Percentiles rank a stretch among this genome's conserved stretches.
phyloP scores from a whole-genome alignment of 2,888 invertebrate genomes.

The Leptinotarsa peninsularis region DNA sequence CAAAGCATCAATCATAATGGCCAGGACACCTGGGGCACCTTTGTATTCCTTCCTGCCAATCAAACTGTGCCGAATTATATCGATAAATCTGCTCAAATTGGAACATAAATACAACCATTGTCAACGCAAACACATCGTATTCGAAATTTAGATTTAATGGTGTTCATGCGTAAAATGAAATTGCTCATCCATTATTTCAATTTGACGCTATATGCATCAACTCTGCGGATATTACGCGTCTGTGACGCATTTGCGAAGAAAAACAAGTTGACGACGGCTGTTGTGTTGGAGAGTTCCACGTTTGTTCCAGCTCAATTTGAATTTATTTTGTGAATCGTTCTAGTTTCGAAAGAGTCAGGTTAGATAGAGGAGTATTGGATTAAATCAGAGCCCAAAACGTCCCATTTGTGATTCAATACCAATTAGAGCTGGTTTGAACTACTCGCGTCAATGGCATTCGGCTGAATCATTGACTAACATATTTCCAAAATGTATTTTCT shows the following conservation, averaged over 20 bases:
- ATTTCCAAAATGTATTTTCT: too few relatives aligned
- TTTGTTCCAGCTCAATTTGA: too few relatives aligned
- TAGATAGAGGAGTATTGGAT: too few relatives aligned
- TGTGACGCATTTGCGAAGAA: not conserved
- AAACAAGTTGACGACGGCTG: not conserved
- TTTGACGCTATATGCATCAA: slow-evolving; percentile 8
- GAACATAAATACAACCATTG: slow-evolving; percentile 1
- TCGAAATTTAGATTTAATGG: not conserved
- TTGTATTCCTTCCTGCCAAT: not conserved
- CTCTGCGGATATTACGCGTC: not conserved
- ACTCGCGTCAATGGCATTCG: too few relatives aligned
- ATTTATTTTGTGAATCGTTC: too few relatives aligned
- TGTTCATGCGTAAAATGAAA: slow-evolving; percentile 11
- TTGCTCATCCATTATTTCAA: slow-evolving; percentile 18
- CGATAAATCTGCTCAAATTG: not conserved
- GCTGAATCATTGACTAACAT: too few relatives aligned
- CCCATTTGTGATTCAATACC: too few relatives aligned
- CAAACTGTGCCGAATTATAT: not conserved
- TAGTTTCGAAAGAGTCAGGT: too few relatives aligned
- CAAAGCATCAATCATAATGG: not conserved
- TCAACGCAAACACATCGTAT: not conserved
- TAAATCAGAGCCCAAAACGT: too few relatives aligned
- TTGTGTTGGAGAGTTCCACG: too few relatives aligned
- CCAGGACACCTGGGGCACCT: not conserved
- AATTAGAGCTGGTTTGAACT: too few relatives aligned